Evolutionary conservation across 2,888 invertebrate species (phyloP), one percentile per base, ranked within the genome.

Genomic region (Limnephilus rhombicus): DNA sequence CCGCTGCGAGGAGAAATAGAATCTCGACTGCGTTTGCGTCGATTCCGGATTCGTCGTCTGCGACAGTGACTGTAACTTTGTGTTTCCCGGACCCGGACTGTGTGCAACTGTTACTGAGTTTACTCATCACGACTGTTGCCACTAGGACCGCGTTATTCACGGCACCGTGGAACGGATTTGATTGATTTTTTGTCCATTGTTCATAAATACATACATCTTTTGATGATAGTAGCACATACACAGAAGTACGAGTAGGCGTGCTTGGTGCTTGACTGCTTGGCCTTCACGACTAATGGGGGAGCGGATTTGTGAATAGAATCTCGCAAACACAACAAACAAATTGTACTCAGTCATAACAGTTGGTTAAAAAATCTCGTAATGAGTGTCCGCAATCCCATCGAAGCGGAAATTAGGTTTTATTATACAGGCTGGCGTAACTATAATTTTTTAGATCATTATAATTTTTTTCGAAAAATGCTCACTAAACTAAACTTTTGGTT

Each of bases 141-240:
- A 89, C 91, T 37, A 89, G 91, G 89, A 68, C 91, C 85, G 85
- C 37, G 83, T 91, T 89, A 85, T 91, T 45, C 81, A 82, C 81
- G 68, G 95, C 95, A 95, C 95, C 29, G 91, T 92, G 95, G 95
- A 95, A 94, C 95, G 95, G 94, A 93, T 94, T 94, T 94, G 95
- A 96, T 96, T 96, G 96, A 96, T 96, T 96, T 96, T 96, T 96
- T 93, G 91, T 85, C 90, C 90, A 93, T 92, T 92, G 92, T 92
- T 91, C 90, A 88, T 89, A 88, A 90, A 88, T 89, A 87, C 90
- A 45, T 90, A 53, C 45, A 80, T 68, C 83, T 24, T 49, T 80
- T 91, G 80, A 85, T 85, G 92, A 85, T 68, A 87, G 88, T 82
- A 18, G 3, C 53, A 24, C n/a, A n/a, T n/a, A n/a, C 9, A 68